These are phyloP conservation scores for Spea hammondii DNA, from an alignment of 2,797 vertebrate genomes.

Conservation along the genomic window DNA sequence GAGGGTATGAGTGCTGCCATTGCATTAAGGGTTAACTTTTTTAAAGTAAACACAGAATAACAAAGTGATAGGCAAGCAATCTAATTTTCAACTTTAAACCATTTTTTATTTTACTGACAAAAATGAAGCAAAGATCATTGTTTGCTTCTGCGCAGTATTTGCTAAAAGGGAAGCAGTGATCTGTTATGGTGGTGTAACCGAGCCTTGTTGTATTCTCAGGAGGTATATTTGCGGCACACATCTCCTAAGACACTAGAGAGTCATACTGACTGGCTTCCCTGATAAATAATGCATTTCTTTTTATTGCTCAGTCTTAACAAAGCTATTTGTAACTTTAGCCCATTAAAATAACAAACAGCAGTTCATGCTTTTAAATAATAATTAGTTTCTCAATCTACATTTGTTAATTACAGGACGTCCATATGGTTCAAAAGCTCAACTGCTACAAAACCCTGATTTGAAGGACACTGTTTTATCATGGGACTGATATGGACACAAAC, in stretches of 20 bases:
- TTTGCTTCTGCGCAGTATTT: not conserved
- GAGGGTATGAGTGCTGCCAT: constrained; percentile 1
- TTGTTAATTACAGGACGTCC: constrained; percentile 9
- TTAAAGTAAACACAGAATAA: constrained; percentile 9
- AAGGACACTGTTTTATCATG: constrained; percentile 6
- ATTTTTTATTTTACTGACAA: constrained; percentile 13
- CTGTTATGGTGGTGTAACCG: constrained; percentile 28
- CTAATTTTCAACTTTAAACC: constrained; percentile 22
- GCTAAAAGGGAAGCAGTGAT: not conserved
- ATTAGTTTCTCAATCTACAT: constrained; percentile 5
- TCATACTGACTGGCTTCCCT: constrained; percentile 22
- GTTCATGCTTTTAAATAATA: constrained; percentile 16
- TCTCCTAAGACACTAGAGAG: constrained; percentile 35
- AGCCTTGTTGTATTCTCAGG: constrained; percentile 22
- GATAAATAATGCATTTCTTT: constrained; percentile 38
- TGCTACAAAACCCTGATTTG: not conserved
- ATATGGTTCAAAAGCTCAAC: constrained; percentile 3
- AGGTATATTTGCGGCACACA: constrained; percentile 15
- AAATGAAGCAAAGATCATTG: not conserved
- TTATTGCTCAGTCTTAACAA: constrained; percentile 31
- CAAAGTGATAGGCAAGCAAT: constrained; percentile 6
- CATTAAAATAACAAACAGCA: constrained; percentile 20
- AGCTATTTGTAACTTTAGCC: constrained; percentile 14
- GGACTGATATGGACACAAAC: not conserved
- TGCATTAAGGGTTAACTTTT: constrained; percentile 11